Conservation (phyloP, 2,888 invertebrate species). For the Cantharis rufa region DNA sequence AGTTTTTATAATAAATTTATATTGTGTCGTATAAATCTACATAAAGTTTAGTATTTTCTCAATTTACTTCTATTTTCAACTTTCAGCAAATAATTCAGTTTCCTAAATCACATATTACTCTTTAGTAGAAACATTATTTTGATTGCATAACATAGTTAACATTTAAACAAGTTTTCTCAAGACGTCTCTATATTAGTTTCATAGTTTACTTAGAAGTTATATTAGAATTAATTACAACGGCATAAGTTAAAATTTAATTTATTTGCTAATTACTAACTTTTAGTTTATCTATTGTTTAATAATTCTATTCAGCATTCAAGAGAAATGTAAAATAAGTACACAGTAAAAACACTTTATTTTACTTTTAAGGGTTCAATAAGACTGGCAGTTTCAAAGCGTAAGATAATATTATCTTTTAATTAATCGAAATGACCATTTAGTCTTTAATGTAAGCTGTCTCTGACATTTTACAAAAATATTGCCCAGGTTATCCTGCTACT, state of each 20-base stretch:
- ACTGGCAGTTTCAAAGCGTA: background rate
- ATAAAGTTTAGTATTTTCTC: background rate
- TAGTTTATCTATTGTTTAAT: background rate
- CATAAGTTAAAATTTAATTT: background rate
- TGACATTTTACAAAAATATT: background rate
- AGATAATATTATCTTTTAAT: slow-evolving; percentile 3
- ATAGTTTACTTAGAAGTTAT: background rate
- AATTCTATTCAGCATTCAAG: background rate
- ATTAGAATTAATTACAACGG: background rate
- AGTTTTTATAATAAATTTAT: background rate
- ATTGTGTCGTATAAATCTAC: background rate
- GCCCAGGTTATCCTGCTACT: background rate
- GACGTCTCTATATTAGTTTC: background rate
- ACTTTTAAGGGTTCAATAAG: background rate
- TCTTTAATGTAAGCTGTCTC: background rate
- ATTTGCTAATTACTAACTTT: background rate
- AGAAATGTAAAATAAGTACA: background rate
- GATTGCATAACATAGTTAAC: background rate
- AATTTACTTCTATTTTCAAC: background rate
- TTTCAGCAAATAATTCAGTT: background rate
- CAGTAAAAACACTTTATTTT: background rate
- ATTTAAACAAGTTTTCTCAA: background rate
- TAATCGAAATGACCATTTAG: background rate
- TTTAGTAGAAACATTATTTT: background rate
- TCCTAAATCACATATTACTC: background rate